Evolutionary conservation across 2,888 invertebrate genomes (phyloP).

Genomic region (Colletes collaris): DNA sequence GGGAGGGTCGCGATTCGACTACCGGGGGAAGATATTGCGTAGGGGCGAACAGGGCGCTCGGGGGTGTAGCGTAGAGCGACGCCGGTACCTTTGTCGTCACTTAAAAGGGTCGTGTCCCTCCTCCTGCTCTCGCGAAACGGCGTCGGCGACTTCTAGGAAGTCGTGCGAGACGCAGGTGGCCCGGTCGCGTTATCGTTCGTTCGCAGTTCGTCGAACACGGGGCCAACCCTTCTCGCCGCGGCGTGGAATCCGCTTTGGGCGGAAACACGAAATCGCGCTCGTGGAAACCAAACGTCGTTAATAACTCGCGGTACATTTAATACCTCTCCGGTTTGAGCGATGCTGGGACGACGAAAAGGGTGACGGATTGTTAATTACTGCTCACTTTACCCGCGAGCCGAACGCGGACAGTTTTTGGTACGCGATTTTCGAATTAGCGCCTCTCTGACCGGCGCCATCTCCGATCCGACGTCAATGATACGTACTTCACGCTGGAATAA

Average conservation of each 20-base stretch:
- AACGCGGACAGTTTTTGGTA: not conserved
- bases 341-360: constrained; percentile 23
- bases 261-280: constrained; percentile 73
- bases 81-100: constrained; percentile 54
- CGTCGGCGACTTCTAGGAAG: constrained; percentile 49
- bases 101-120: constrained; percentile 49
- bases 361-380: constrained; percentile 44
- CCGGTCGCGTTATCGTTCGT: constrained; percentile 60
- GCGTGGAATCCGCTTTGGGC: constrained; percentile 47
- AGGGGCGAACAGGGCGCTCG: constrained; percentile 32
- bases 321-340: constrained; percentile 50
- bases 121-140: constrained; percentile 8
- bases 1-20: constrained; percentile 46
- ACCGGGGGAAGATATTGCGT: constrained; percentile 51
- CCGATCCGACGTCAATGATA: no score
- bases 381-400: not conserved
- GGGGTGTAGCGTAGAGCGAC: constrained; percentile 1
- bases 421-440: not conserved
- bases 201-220: constrained; percentile 64
- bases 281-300: constrained; percentile 73
- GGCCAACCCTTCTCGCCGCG: constrained; percentile 42
- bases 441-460: no score
- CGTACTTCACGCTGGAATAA: no score
- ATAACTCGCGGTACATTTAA: constrained; percentile 78
- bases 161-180: constrained; percentile 53